Evolutionary conservation across 2,888 invertebrate genomes (phyloP).

Genomic region (Clanis bilineata): DNA sequence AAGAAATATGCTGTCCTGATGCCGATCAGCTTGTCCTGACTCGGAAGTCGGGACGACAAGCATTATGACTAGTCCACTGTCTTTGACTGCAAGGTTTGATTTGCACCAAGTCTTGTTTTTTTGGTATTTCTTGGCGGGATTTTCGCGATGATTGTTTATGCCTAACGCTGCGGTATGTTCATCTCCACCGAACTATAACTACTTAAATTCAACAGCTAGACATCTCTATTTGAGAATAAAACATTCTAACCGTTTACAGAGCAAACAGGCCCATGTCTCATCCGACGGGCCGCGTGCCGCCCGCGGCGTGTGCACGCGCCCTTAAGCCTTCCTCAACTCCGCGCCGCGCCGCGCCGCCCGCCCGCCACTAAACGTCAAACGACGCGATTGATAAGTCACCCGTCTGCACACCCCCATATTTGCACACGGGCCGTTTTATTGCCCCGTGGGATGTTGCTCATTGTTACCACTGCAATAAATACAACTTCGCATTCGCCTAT

Average conservation of each 20-base stretch:
- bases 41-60: no score
- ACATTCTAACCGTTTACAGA: slow-evolving; percentile 10
- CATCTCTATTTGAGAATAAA: not conserved
- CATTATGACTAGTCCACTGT: no score
- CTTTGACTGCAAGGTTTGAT: no score
- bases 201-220: not conserved
- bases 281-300: slow-evolving; percentile 44
- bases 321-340: slow-evolving; percentile 55
- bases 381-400: slow-evolving; percentile 65
- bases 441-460: slow-evolving; percentile 26
- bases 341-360: no score
- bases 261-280: slow-evolving; percentile 13
- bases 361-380: slow-evolving; percentile 70
- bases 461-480: slow-evolving; percentile 19
- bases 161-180: no score
- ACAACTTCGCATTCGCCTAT: slow-evolving; percentile 33
- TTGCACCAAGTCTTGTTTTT: no score
- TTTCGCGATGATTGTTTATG: no score
- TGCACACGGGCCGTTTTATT: slow-evolving; percentile 40
- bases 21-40: no score
- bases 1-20: no score
- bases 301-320: slow-evolving; percentile 53
- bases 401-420: slow-evolving; percentile 55
- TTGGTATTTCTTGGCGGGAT: no score
- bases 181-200: no score